Evolutionary conservation across 2,113 vertebrate species (phyloP).

Genomic region (Tragelaphus strepsiceros): DNA sequence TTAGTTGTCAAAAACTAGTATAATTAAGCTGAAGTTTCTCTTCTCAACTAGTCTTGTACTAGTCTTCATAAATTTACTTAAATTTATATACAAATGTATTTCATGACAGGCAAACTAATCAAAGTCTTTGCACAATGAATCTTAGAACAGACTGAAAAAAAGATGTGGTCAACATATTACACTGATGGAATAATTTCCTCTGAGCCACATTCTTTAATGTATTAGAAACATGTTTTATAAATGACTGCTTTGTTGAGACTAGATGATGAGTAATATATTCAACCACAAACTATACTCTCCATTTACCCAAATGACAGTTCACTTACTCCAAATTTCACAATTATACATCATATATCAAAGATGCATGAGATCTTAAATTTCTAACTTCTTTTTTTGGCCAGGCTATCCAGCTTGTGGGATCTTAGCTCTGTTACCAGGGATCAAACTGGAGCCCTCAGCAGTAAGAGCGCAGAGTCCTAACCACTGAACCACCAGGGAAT

Average conservation of each 20-base stretch:
- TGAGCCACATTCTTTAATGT: neutral
- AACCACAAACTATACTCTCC: neutral
- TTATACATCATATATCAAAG: neutral
- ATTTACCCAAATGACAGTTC: constrained; percentile 17
- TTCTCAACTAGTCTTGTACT: neutral
- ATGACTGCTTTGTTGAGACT: neutral
- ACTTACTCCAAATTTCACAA: constrained; percentile 13
- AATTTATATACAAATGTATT: neutral
- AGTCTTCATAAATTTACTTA: constrained; percentile 5
- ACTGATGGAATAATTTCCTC: neutral
- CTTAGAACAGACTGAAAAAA: neutral
- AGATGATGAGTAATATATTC: neutral
- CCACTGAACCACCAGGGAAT: neutral
- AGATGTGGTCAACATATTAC: neutral
- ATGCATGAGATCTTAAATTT: neutral
- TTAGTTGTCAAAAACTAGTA: neutral
- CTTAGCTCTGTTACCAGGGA: neutral
- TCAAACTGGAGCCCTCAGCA: neutral
- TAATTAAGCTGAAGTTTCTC: neutral
- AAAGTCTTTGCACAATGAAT: constrained; percentile 3
- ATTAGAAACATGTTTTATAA: constrained; percentile 20
- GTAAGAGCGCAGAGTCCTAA: neutral
- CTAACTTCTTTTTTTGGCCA: neutral
- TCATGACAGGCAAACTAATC: neutral
- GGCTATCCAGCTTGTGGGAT: no score